Evolutionary conservation across 2,113 vertebrate species (phyloP).

Genomic region (Hassar affinis): DNA sequence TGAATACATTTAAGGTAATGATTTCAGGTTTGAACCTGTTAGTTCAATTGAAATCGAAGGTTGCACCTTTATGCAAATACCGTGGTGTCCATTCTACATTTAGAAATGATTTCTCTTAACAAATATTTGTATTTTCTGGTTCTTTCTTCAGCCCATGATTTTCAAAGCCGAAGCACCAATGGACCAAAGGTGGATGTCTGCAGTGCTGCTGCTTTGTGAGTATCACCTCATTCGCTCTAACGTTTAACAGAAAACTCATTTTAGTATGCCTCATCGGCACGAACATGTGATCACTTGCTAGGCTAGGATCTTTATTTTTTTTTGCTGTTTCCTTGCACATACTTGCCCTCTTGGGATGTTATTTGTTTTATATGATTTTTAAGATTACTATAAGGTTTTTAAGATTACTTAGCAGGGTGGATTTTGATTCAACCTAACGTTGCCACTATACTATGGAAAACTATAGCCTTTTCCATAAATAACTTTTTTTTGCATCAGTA

Average conservation of each 20-base stretch:
- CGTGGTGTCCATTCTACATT: background rate
- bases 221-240: slow-evolving; percentile 28
- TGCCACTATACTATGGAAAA: too few species aligned
- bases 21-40: slow-evolving; percentile 4
- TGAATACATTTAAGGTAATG: slow-evolving; percentile 1
- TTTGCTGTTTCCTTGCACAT: slow-evolving; percentile 43
- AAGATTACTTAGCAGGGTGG: background rate
- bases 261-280: slow-evolving; percentile 4
- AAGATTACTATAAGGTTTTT: slow-evolving; percentile 12
- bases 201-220: slow-evolving; percentile 47
- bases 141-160: background rate
- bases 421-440: background rate
- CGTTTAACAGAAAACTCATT: slow-evolving; percentile 37
- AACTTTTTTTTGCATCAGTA: background rate
- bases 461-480: background rate
- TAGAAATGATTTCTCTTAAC: background rate
- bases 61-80: background rate
- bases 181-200: background rate
- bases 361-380: background rate
- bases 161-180: slow-evolving; percentile 23
- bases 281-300: slow-evolving; percentile 56
- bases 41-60: too few species aligned
- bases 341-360: slow-evolving; percentile 41
- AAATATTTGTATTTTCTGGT: background rate
- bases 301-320: slow-evolving; percentile 35